A percentile compares a stretch with the other conserved stretches of the same genome.
These are phyloP conservation scores for Coreoperca whiteheadi DNA, from an alignment of 2,113 vertebrate genomes.

Conservation along the genomic window DNA sequence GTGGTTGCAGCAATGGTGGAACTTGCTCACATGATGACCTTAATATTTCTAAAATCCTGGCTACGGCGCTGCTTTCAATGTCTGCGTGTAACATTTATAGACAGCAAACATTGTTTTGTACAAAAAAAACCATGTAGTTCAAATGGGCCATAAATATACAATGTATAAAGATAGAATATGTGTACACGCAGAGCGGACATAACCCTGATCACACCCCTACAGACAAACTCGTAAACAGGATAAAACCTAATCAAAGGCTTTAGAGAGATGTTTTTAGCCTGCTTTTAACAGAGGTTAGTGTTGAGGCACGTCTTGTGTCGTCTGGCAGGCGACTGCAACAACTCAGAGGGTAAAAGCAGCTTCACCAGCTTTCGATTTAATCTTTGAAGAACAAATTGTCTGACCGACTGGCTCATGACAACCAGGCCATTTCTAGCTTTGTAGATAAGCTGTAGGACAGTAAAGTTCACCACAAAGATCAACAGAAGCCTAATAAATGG, in stretches of 20 bases:
- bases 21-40: too few relatives aligned
- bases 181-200: neutral
- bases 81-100: neutral
- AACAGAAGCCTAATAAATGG: too few relatives aligned
- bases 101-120: neutral
- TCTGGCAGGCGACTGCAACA: neutral
- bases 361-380: constrained; percentile 29
- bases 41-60: too few relatives aligned
- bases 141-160: neutral
- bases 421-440: constrained; percentile 15
- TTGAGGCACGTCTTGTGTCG: neutral
- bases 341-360: constrained; percentile 26
- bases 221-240: neutral
- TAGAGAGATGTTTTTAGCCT: neutral
- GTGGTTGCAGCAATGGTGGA: too few relatives aligned
- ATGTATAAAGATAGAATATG: neutral
- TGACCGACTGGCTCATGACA: neutral
- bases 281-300: constrained; percentile 10
- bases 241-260: constrained; percentile 24
- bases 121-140: neutral
- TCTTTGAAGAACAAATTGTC: constrained; percentile 15
- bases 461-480: neutral
- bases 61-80: neutral
- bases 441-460: neutral
- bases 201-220: neutral